Base-by-base conservation (phyloP, 1,140 invertebrate genomes). In the Cyphomyrmex costatus region DNA sequence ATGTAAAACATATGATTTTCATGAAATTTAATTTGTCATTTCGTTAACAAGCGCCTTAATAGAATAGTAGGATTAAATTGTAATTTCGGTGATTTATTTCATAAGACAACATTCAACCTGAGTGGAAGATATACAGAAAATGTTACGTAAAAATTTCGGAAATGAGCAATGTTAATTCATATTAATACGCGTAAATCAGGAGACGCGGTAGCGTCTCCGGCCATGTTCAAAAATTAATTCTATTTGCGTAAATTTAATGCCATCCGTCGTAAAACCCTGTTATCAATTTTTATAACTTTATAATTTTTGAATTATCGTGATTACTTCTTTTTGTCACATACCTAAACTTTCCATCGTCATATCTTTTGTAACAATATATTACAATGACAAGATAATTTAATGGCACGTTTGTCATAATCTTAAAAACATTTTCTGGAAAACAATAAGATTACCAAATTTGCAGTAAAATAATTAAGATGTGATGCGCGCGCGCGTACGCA, bases 1-100 rank as follows among this genome's bases (percentile, higher is more conserved):
- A n/a, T 42, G 19, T 82, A 42, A n/a, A n/a, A 73, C 33, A 30
- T 58, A 53, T 83, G 14, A 73, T 73, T 82, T 60, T 49, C 36
- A n/a, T 3, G 27, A 74, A 83, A 73, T 74, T 74, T 33, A 71
- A 83, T 27, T 61, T 0, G 42, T 33, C 36, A 19, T 73, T 60
- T 33, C 21, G 36, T 61, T 74, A 49, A 82, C 36, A 24, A 74
- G 36, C 19, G 53, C 1, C 14, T 1, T 80, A 56, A 80, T 68
- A 21, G 21, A 80, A 80, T 53, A 36, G n/a, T 14, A 12, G 6
- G 1, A 53, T 8, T 30, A 36, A 73, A 36, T 36, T 33, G 21
- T 49, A 53, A 24, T 33, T 83, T 60, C n/a, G 27, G 19, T 36
- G n/a, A 74, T 83, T 83, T 36, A 30, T n/a, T 42, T 30, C 36